phyloP scores from a whole-genome alignment of 2,888 invertebrate genomes.

The Cyrtodaria siliqua region DNA sequence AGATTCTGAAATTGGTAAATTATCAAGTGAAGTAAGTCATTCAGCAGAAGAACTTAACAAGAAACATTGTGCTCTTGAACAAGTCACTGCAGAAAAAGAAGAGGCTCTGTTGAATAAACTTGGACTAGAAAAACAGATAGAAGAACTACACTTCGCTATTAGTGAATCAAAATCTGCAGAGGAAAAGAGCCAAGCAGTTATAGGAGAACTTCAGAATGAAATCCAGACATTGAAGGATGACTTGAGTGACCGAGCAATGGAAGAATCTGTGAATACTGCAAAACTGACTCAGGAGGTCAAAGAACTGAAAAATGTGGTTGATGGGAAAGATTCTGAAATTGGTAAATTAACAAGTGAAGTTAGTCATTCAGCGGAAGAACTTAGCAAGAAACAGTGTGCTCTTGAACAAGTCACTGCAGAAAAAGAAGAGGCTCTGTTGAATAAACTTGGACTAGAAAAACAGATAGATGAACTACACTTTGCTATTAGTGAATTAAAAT shows the following conservation, averaged over 20 bases:
- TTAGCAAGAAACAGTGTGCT: too few relatives aligned
- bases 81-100: slow-evolving; percentile 10
- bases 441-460: neutral
- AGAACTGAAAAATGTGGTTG: slow-evolving; percentile 37
- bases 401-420: slow-evolving; percentile 1
- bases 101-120: slow-evolving; percentile 11
- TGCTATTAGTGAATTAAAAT: slow-evolving; percentile 1
- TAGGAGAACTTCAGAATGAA: neutral
- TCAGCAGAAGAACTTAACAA: slow-evolving; percentile 13
- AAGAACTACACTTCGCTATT: neutral
- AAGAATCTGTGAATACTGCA: slow-evolving; percentile 27
- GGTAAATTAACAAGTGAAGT: neutral
- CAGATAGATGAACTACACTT: slow-evolving; percentile 4
- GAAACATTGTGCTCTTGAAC: neutral
- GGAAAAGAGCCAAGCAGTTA: neutral
- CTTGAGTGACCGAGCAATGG: slow-evolving; percentile 20
- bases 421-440: slow-evolving; percentile 6
- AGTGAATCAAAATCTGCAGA: slow-evolving; percentile 3
- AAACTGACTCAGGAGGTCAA: slow-evolving; percentile 31
- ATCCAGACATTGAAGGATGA: slow-evolving; percentile 48
- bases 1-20: slow-evolving; percentile 24
- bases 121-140: slow-evolving; percentile 11
- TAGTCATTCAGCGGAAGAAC: too few relatives aligned
- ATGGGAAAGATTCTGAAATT: slow-evolving; percentile 2
- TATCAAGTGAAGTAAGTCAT: slow-evolving; percentile 16